Conservation (phyloP, 2,797 vertebrate genomes). For the Clarias fuscus region DNA sequence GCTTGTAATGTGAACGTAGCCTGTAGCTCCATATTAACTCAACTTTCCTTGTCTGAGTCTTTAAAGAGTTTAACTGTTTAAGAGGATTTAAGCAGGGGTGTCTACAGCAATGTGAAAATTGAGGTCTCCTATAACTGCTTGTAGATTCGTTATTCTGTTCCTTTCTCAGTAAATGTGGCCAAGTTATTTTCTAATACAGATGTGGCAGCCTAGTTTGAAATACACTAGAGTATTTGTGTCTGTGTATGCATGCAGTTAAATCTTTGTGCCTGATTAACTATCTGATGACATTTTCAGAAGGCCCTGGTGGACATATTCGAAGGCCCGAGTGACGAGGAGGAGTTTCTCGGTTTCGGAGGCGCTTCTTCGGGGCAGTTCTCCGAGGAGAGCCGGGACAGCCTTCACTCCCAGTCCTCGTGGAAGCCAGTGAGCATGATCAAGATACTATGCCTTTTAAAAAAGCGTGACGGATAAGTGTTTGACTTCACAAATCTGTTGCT, state of each 20-base stretch:
- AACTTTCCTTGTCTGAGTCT: background rate
- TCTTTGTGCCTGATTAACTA: background rate
- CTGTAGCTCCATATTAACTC: background rate
- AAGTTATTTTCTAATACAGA: too few species aligned
- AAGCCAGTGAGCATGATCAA: constrained; percentile 43
- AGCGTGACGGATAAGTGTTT: background rate
- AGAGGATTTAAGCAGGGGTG: background rate
- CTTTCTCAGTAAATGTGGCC: background rate
- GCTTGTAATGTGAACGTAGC: too few species aligned
- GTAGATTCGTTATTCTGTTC: background rate
- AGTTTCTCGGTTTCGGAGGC: constrained; percentile 40
- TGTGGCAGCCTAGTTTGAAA: background rate
- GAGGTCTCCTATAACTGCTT: too few species aligned
- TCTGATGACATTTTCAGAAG: constrained; percentile 18
- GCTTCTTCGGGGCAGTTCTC: constrained; percentile 21
- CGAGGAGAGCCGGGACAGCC: constrained; percentile 54
- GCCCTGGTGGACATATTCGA: constrained; percentile 47
- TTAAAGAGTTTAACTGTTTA: too few species aligned
- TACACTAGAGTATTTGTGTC: background rate
- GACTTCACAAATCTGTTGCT: background rate
- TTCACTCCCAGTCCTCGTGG: constrained; percentile 45
- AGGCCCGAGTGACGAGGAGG: constrained; percentile 49
- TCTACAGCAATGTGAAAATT: background rate
- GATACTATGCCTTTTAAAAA: background rate
- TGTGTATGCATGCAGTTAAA: background rate